Conservation (phyloP, 1,140 invertebrate species). For the Rhagoletis zephyria region DNA sequence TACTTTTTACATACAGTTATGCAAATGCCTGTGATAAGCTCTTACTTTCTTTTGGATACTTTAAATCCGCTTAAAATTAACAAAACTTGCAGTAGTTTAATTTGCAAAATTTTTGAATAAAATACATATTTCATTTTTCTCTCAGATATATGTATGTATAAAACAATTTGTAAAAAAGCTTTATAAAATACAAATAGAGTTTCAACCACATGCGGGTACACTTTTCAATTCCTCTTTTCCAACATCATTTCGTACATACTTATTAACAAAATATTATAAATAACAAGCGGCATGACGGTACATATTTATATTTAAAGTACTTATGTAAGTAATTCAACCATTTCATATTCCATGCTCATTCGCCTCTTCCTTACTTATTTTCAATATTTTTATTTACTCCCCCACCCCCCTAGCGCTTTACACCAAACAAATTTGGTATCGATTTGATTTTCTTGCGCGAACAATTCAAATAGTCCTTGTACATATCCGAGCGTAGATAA, state of each 20-base stretch:
- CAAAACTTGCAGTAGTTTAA: too few species aligned
- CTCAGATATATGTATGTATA: too few species aligned
- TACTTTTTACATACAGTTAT: too few species aligned
- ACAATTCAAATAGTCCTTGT: conserved; percentile 96
- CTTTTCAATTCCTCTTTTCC: conserved; percentile 4
- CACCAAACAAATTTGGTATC: conserved; percentile 72
- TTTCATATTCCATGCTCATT: too few species aligned
- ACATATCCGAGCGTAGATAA: conserved; percentile 98
- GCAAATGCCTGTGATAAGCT: too few species aligned
- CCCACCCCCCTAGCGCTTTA: conserved; percentile 68
- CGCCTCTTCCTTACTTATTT: neutral
- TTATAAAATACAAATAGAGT: neutral
- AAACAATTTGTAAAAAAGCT: too few species aligned
- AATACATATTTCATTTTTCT: too few species aligned
- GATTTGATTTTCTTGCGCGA: conserved; percentile 93
- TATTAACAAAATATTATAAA: neutral
- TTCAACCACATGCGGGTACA: neutral
- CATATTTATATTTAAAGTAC: neutral
- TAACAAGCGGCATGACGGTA: neutral
- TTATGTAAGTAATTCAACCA: neutral
- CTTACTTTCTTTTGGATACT: too few species aligned
- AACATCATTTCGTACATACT: neutral
- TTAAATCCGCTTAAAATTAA: too few species aligned
- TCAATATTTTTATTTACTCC: neutral
- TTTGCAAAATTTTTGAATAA: too few species aligned